Base-by-base conservation (phyloP, 2,888 invertebrate species). In the Leptinotarsa juncta region DNA sequence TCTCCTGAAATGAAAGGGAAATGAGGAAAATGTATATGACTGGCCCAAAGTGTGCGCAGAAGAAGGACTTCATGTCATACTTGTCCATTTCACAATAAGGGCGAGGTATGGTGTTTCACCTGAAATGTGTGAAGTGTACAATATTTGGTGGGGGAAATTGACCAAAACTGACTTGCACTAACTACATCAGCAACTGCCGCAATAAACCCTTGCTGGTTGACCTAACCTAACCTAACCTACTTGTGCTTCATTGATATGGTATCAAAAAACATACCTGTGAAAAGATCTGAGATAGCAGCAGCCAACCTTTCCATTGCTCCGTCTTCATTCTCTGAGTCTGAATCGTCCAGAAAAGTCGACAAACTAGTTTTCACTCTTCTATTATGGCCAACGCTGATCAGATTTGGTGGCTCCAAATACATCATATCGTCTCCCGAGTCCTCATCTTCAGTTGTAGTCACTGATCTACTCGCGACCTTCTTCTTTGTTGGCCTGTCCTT, bases 311-410 rank as follows among this genome's bases (percentile, higher is more conserved):
- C 93, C 88, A 93, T 91, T 3, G 91, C 89, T 0, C 91, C 92
- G 82, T 90, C 92, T 81, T 94, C 94, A 81, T 93, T 93, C 80
- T 94, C 94, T 0, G 94, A 93, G 84, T 94, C 94, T 0, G 93
- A 93, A 77, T 94, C 93, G 73, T 93, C 89, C 83, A 86, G 67
- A 86, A 89, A 81, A 66, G 91, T 90, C 0, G 91, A 89, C 84
- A 91, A 87, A 78, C 89, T 90, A 10, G 90, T 89, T 26, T 89
- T 82, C 83, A 90, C 83, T 86, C 90, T 71, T 55, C 84, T 79
- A 71, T 84, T 87, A 57, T 80, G 83, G 14, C 85, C 80, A 60
- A 82, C 85, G 66, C 84, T 84, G 26, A 85, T 82, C 7, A 83
- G 76, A 78, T 87, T 86, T 1, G 84, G 83, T 0, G 87, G 88